Evolutionary conservation across 64 coral and sea anemone species (phyloP).

Genomic region (Porites australiensis): DNA sequence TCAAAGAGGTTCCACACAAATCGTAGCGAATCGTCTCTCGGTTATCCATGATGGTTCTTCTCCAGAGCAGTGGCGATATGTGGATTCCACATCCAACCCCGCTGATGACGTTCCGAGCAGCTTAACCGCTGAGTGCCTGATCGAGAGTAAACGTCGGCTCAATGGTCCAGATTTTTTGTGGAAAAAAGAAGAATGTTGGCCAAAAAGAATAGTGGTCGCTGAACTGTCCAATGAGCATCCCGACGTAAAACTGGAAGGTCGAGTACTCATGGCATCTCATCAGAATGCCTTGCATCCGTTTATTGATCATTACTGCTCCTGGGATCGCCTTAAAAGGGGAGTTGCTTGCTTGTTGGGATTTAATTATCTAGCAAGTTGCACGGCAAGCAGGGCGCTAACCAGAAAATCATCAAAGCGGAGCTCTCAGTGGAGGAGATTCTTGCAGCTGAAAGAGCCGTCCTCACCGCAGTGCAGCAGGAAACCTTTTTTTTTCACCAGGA

Average conservation of each 20-base stretch:
- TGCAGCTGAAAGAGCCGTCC: neutral
- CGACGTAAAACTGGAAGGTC: no score
- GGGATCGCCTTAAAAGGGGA: neutral
- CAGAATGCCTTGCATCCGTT: no score
- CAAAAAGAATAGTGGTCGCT: no score
- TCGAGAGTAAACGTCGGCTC: neutral
- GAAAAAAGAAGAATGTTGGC: neutral
- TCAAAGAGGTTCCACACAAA: no score
- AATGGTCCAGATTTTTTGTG: neutral
- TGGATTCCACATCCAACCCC: neutral
- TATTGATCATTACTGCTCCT: neutral
- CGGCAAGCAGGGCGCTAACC: no score
- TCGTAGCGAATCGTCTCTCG: no score
- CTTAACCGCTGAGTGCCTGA: neutral
- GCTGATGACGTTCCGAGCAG: neutral
- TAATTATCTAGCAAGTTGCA: no score
- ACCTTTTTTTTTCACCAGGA: no score
- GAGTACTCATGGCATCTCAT: no score
- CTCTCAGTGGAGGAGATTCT: neutral
- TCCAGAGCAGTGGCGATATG: neutral
- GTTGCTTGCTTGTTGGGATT: no score
- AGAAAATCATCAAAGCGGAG: neutral
- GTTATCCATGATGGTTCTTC: no score
- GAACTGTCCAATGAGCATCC: no score
- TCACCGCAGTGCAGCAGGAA: neutral